A percentile compares a stretch with the other conserved stretches of the same genome.
phyloP scores from a whole-genome alignment of 2,797 vertebrate species.

The Paratrypauchen microcephalus region DNA sequence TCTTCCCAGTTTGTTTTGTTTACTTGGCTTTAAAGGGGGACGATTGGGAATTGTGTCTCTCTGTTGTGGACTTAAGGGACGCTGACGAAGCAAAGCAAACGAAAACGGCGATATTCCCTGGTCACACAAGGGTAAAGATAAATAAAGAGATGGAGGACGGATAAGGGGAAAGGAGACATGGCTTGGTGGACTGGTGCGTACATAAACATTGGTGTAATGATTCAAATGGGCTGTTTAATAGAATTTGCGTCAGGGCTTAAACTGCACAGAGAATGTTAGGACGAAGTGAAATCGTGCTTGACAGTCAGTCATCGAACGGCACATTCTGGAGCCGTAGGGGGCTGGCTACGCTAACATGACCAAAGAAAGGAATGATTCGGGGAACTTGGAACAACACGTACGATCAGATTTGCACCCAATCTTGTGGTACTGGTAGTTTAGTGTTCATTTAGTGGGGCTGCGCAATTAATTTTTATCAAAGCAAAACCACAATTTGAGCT shows the following conservation, averaged over 20 bases:
- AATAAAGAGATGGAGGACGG: constrained; percentile 38
- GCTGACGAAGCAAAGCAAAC: constrained; percentile 37
- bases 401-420: background rate
- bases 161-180: constrained; percentile 30
- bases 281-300: constrained; percentile 50
- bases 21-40: constrained; percentile 13
- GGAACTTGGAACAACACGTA: background rate
- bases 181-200: constrained; percentile 16
- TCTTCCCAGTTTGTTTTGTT: constrained; percentile 36
- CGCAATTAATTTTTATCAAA: too few relatives aligned
- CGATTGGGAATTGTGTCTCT: constrained; percentile 32
- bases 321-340: constrained; percentile 13
- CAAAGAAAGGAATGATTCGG: background rate
- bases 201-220: constrained; percentile 42
- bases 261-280: constrained; percentile 24
- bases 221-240: constrained; percentile 34
- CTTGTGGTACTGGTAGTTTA: background rate
- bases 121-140: constrained; percentile 32
- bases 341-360: constrained; percentile 5
- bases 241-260: background rate
- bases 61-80: constrained; percentile 37
- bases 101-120: constrained; percentile 33
- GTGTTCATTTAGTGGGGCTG: background rate
- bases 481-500: too few relatives aligned
- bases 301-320: constrained; percentile 44